Conservation (phyloP, 2,888 invertebrate species). For the Cryptops parisi region DNA sequence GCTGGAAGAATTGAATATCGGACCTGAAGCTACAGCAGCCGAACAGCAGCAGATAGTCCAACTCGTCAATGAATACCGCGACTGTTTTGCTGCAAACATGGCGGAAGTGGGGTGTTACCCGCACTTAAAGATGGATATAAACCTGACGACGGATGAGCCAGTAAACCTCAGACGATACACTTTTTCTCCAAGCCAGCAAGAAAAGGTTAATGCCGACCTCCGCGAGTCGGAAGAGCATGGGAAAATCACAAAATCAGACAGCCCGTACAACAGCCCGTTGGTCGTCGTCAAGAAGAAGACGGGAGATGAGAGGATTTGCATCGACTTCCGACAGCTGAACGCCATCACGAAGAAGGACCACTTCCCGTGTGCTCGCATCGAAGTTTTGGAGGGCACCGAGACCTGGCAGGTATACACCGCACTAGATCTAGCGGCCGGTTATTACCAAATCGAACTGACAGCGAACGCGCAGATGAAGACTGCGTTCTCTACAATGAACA, state of each 20-base stretch:
- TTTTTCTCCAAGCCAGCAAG: not conserved
- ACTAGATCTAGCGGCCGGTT: too few species aligned
- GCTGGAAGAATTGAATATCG: not conserved
- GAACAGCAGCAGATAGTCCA: not conserved
- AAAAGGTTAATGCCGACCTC: too few species aligned
- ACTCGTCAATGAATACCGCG: not conserved
- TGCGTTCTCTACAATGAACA: constrained; percentile 4
- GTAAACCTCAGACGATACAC: not conserved
- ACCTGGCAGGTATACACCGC: too few species aligned
- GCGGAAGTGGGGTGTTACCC: not conserved
- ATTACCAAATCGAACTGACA: constrained; percentile 4
- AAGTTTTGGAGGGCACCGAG: too few species aligned
- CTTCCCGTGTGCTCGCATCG: not conserved
- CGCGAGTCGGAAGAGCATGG: not conserved
- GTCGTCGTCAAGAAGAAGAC: not conserved
- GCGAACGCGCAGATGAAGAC: constrained; percentile 2
- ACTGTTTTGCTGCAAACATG: not conserved
- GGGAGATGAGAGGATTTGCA: not conserved
- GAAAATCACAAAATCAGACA: not conserved
- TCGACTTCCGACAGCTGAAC: not conserved
- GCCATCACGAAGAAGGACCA: not conserved
- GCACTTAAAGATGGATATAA: not conserved
- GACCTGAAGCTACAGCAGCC: not conserved
- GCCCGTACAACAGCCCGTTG: not conserved
- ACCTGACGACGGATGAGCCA: not conserved